These are phyloP conservation scores for Amphipoea lucens DNA, from an alignment of 2,888 invertebrate genomes.

Conservation along the genomic window DNA sequence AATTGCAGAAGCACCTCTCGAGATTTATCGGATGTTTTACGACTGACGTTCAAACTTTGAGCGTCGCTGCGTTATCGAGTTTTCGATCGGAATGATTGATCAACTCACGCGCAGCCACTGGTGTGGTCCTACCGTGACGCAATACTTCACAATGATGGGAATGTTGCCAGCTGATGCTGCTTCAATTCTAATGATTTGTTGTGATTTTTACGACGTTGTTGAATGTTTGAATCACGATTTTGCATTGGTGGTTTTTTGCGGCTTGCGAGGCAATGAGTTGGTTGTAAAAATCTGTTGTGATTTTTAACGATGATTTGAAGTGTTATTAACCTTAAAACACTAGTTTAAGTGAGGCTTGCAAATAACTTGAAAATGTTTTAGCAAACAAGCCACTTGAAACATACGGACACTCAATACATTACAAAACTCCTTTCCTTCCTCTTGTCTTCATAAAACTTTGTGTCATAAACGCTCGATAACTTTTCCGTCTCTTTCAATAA, in stretches of 20 bases:
- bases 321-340: background rate
- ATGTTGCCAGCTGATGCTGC: conserved; percentile 54
- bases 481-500: conserved; percentile 28
- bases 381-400: background rate
- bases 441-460: conserved; percentile 29
- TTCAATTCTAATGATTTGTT: conserved; percentile 53
- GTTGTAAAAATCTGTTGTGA: conserved; percentile 4
- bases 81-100: conserved; percentile 75
- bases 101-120: conserved; percentile 69
- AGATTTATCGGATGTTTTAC: conserved; percentile 38
- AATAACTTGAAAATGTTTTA: background rate
- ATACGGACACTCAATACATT: background rate
- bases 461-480: conserved; percentile 29
- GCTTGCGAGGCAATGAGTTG: background rate
- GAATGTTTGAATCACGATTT: conserved; percentile 40
- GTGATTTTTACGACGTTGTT: conserved; percentile 43
- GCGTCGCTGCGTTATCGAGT: conserved; percentile 60
- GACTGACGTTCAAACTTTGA: conserved; percentile 59
- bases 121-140: conserved; percentile 71
- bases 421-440: conserved; percentile 3
- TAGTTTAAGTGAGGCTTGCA: background rate
- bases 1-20: conserved; percentile 25
- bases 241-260: background rate
- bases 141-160: conserved; percentile 64
- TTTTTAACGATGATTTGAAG: background rate